A percentile compares a stretch with the other conserved stretches of the same genome.
phyloP scores from a whole-genome alignment of 2,888 invertebrate genomes.

The Caenorhabditis plicata region DNA sequence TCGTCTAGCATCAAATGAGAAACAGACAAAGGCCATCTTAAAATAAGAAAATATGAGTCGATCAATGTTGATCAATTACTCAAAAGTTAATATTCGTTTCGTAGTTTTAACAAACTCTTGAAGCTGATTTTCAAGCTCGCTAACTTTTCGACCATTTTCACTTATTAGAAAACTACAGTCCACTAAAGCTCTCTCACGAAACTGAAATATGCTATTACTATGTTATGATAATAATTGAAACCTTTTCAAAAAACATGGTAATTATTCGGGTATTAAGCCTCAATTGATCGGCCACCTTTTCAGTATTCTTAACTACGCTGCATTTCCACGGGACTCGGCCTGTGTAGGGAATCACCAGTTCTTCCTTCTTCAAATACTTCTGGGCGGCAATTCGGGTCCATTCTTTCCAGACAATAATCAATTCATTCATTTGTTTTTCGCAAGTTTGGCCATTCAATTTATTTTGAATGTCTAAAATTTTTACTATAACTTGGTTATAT shows the following conservation, averaged over 20 bases:
- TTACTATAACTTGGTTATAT: too few relatives aligned
- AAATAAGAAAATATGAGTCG: too few relatives aligned
- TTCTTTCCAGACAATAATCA: constrained; percentile 16
- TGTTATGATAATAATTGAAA: too few relatives aligned
- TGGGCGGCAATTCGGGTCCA: constrained; percentile 20
- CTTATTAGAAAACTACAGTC: constrained; percentile 27
- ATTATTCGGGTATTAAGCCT: constrained; percentile 24
- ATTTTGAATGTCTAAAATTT: too few relatives aligned
- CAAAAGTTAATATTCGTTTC: constrained; percentile 24
- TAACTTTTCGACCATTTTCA: constrained; percentile 27
- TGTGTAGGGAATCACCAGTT: neutral
- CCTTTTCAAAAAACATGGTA: constrained; percentile 24
- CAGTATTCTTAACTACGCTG: constrained; percentile 6
- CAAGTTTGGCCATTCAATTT: constrained; percentile 10
- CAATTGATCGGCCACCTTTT: constrained; percentile 26
- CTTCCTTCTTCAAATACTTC: constrained; percentile 13
- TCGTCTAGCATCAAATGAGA: constrained; percentile 45
- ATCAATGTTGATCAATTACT: too few relatives aligned
- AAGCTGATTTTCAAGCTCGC: constrained; percentile 30
- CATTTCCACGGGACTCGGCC: constrained; percentile 11
- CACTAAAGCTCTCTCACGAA: constrained; percentile 25
- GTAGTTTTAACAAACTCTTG: constrained; percentile 30
- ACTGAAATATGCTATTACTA: too few relatives aligned
- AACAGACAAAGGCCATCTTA: constrained; percentile 46
- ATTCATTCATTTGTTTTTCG: constrained; percentile 6